Base-by-base conservation (phyloP, 2,797 vertebrate genomes). In the Phoxinus dragarum region DNA sequence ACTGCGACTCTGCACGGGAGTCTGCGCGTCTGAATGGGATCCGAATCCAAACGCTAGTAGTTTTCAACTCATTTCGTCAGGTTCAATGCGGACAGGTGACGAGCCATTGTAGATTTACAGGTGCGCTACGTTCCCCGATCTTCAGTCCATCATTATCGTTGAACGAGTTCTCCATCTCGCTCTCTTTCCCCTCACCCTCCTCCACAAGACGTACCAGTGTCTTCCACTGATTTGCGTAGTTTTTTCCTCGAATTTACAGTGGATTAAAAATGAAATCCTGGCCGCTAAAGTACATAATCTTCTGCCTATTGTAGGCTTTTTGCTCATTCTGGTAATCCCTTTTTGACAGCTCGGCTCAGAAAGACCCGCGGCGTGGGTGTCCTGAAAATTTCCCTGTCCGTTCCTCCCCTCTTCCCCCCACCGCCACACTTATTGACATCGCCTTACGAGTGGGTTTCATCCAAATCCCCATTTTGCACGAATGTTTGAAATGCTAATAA, bases 241-340 rank as follows among this genome's bases (percentile, higher is more conserved):
- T 89, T 74, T 61, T 42, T 27, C 87, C 90, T 90, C 86, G 61
- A 86, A 90, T 87, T 94, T 94, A 92, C 90, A 92, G 90, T 93
- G 92, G 94, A 94, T 94, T 93, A 93, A 93, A 94, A 92, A 81
- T 87, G 75, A 93, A 94, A 95, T 94, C 91, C 90, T 91, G 88
- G 92, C 91, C 90, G 90, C 91, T 91, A 91, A 93, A 92, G 91
- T 92, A 90, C 90, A 91, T 94, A 93, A 95, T 90, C 92, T 92
- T 87, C 90, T 93, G 93, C 88, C 92, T 93, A 90, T 94, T 95
- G 93, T 94, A 78, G 75, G 78, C 88, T 90, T 92, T 88, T 89
- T 91, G 90, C 91, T 94, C 91, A 88, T 94, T 93, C 88, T 90
- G 81, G 89, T 95, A 94, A 95, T 94, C 93, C 93, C 87, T 90